phyloP scores from a whole-genome alignment of 1,140 invertebrate genomes.

The Brachionus koreanus region DNA sequence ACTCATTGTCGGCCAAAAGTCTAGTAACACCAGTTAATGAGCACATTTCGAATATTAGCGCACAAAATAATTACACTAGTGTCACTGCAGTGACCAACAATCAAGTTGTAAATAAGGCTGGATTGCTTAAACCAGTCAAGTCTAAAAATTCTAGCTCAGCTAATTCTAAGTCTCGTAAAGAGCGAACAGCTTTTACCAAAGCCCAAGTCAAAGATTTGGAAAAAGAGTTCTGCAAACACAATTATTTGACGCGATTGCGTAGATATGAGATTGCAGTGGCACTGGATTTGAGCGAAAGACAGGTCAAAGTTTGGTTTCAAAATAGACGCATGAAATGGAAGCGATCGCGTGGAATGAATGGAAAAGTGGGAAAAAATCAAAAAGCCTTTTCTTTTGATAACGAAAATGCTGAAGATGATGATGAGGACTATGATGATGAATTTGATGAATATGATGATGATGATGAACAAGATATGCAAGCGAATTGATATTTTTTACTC shows the following conservation, averaged over 20 bases:
- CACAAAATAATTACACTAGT: not conserved
- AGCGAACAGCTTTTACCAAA: constrained; percentile 88
- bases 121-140: not conserved
- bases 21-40: not conserved
- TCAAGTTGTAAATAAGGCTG: constrained; percentile 1
- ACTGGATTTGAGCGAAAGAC: constrained; percentile 81
- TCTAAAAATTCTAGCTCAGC: not conserved
- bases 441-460: not conserved
- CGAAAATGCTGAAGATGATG: not conserved
- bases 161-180: constrained; percentile 66
- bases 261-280: constrained; percentile 88
- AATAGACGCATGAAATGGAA: constrained; percentile 79
- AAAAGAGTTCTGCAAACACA: constrained; percentile 77
- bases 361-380: constrained; percentile 44
- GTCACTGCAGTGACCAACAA: not conserved
- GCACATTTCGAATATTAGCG: not conserved
- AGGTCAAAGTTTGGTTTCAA: constrained; percentile 63
- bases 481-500: not conserved
- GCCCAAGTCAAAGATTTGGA: constrained; percentile 79
- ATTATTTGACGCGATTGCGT: constrained; percentile 81
- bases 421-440: not conserved
- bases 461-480: not conserved
- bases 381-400: not conserved
- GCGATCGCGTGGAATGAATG: constrained; percentile 64
- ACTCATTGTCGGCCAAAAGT: not conserved